Base-by-base conservation (phyloP, 2,888 invertebrate species). In the Rhingia rostrata region DNA sequence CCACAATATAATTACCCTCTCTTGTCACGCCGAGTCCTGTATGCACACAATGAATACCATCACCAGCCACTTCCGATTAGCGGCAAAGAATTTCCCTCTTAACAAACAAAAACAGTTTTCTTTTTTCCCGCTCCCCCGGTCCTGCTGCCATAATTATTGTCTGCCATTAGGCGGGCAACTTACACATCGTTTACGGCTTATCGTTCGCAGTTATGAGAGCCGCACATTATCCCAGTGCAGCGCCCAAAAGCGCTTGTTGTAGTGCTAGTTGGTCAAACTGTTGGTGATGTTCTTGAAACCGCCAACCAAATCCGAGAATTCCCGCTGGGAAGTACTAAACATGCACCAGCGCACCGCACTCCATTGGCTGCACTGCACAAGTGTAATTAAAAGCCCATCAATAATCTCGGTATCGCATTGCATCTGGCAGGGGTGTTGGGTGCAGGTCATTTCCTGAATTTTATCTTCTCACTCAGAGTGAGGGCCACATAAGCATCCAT, bases 341-440 rank as follows among this genome's bases (percentile, higher is more conserved):
- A 78, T 53, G 35, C 74, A 81, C 33, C 73, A 78, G 35, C 58
- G 72, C 14, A 14, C 14, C 30, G 22, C 70, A 10, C 58, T 5
- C 56, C 49, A 10, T 41, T 10, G 12, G 49, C 61, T 4, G 22
- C 22, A 30, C 10, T 41, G 72, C 41, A 49, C 54, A 64, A 43
- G 69, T 70, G 84, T 80, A 84, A 84, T 84, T 84, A 84, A 84
- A 84, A 84, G 84, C 79, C 79, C 84, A 84, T 84, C 84, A 84
- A 84, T 84, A 84, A 84, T 74, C 84, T 74, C 74, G 43, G 80
- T 84, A 84, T 84, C 84, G 75, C 80, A 84, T 84, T 84, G 80
- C 84, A 80, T 84, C 84, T 84, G 75, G 74, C 74, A 61, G 84
- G 84, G 84, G 73, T 84, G 83, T 74, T 56, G 80, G 84, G 80